phyloP scores from a whole-genome alignment of 1,140 invertebrate genomes.

The Patella vulgata region DNA sequence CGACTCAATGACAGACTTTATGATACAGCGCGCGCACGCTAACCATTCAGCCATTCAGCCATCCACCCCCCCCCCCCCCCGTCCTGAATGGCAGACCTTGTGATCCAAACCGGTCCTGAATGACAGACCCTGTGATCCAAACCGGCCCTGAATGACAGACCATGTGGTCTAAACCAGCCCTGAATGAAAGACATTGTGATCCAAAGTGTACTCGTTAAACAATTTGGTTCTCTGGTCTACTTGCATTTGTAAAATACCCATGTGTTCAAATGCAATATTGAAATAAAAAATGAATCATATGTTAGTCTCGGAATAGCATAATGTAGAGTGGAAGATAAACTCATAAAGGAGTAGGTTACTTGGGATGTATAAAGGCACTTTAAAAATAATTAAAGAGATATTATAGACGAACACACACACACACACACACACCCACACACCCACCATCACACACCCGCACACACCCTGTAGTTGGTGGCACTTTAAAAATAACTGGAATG shows the following conservation, averaged over 20 bases:
- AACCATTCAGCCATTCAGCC: too few species aligned
- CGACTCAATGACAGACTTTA: too few species aligned
- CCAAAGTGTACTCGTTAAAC: background rate
- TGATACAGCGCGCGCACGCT: too few species aligned
- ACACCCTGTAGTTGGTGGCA: too few species aligned
- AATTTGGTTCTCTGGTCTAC: background rate
- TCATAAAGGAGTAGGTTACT: background rate
- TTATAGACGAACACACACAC: slow-evolving; percentile 1
- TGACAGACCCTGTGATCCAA: too few species aligned
- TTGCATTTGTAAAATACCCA: background rate
- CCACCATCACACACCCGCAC: slow-evolving; percentile 3
- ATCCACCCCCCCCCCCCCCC: too few species aligned
- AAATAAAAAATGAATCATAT: background rate
- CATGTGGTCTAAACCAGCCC: too few species aligned
- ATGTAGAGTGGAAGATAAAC: background rate
- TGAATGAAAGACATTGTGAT: background rate
- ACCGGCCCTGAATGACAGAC: too few species aligned
- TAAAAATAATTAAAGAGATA: background rate
- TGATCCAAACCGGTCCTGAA: too few species aligned
- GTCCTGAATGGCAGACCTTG: too few species aligned
- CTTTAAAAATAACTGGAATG: too few species aligned
- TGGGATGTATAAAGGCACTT: background rate
- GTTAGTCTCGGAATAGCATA: background rate
- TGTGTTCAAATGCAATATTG: background rate
- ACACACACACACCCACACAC: slow-evolving; percentile 13